phyloP scores from a whole-genome alignment of 2,888 invertebrate species.

The Trichogramma dendrolimi region DNA sequence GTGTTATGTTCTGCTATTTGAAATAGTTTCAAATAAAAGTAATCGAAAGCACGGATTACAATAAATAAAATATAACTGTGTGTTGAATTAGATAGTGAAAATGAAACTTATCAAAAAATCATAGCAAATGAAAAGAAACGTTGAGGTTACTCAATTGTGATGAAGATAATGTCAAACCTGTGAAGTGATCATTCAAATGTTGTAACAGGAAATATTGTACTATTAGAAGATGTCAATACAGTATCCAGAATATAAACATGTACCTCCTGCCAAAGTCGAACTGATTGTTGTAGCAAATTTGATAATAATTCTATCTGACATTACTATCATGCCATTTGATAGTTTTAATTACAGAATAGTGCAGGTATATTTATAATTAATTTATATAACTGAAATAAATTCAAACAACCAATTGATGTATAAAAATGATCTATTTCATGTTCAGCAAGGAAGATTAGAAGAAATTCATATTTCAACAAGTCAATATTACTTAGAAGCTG shows the following conservation, averaged over 20 bases:
- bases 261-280: slow-evolving; percentile 62
- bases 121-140: too few relatives aligned
- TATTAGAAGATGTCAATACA: too few relatives aligned
- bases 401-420: background rate
- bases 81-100: too few relatives aligned
- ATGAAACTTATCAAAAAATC: too few relatives aligned
- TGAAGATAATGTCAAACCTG: too few relatives aligned
- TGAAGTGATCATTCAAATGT: too few relatives aligned
- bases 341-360: slow-evolving; percentile 68
- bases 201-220: slow-evolving; percentile 55
- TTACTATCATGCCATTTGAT: slow-evolving; percentile 76
- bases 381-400: background rate
- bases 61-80: too few relatives aligned
- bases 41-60: too few relatives aligned
- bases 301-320: slow-evolving; percentile 84
- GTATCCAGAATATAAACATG: slow-evolving; percentile 60
- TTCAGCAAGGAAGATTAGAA: slow-evolving; percentile 63
- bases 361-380: slow-evolving; percentile 53
- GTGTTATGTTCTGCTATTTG: too few relatives aligned
- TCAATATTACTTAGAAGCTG: slow-evolving; percentile 71
- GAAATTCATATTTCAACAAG: slow-evolving; percentile 65
- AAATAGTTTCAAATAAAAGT: too few relatives aligned
- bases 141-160: too few relatives aligned
- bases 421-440: slow-evolving; percentile 41
- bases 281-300: slow-evolving; percentile 91